Evolutionary conservation across 2,888 invertebrate species (phyloP).

Genomic region (Urechis unicinctus): DNA sequence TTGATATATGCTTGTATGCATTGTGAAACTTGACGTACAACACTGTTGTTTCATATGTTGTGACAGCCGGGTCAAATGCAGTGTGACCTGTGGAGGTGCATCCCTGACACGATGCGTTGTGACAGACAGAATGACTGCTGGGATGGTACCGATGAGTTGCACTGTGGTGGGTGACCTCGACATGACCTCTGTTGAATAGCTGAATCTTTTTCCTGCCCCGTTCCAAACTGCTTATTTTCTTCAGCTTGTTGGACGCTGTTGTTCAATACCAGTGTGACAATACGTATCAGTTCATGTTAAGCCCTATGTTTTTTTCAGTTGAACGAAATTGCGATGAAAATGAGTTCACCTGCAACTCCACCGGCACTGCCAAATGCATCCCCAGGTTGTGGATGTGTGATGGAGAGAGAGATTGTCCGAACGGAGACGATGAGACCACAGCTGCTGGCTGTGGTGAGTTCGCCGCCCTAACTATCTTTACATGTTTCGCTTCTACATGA

Average conservation of each 20-base stretch:
- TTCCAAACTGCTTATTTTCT: too few relatives aligned
- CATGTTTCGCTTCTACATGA: too few relatives aligned
- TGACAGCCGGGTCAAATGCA: slow-evolving; percentile 81
- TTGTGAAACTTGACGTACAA: too few relatives aligned
- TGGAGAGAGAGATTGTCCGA: slow-evolving; percentile 35
- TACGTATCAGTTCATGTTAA: too few relatives aligned
- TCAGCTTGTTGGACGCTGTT: too few relatives aligned
- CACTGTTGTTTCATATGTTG: slow-evolving; percentile 57
- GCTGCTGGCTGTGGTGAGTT: slow-evolving; percentile 13
- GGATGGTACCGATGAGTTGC: slow-evolving; percentile 62
- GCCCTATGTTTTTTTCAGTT: too few relatives aligned
- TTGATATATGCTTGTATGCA: too few relatives aligned
- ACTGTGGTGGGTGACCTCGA: too few relatives aligned
- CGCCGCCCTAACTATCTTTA: too few relatives aligned
- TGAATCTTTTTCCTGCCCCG: too few relatives aligned
- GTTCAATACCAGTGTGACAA: too few relatives aligned
- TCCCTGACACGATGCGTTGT: slow-evolving; percentile 81
- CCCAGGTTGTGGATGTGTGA: slow-evolving; percentile 34
- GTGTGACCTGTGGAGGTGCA: slow-evolving; percentile 66
- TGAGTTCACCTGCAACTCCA: slow-evolving; percentile 3
- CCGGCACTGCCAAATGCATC: slow-evolving; percentile 19
- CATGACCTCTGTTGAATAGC: too few relatives aligned
- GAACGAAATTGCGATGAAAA: background rate
- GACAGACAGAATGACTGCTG: slow-evolving; percentile 65
- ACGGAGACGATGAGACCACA: slow-evolving; percentile 33